Conservation (phyloP, 2,888 invertebrate species). For the Incurvaria masculella region DNA sequence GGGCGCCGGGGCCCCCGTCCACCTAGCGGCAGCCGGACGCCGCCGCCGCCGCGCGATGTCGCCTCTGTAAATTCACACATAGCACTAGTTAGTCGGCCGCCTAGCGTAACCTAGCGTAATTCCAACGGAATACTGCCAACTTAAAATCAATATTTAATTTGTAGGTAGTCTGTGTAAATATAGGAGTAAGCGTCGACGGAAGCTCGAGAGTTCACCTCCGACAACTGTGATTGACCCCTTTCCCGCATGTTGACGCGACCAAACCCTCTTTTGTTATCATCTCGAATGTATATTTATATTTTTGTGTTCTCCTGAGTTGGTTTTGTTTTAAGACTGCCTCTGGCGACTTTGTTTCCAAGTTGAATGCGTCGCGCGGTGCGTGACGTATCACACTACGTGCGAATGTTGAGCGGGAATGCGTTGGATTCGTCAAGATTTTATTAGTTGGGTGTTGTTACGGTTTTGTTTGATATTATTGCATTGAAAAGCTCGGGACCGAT, state of each 20-base stretch:
- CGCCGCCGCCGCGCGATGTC: neutral
- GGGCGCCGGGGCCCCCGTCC: constrained; percentile 46
- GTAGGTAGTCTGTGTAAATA: constrained; percentile 14
- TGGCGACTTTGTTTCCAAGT: neutral
- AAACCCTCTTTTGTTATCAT: constrained; percentile 8
- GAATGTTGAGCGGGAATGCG: too few species aligned
- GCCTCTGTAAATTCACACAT: neutral
- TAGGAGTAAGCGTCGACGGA: constrained; percentile 6
- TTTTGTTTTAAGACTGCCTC: neutral
- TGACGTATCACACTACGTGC: too few species aligned
- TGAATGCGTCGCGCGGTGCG: neutral
- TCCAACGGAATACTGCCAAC: constrained; percentile 18
- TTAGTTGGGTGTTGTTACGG: too few species aligned
- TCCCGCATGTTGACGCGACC: neutral
- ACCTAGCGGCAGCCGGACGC: constrained; percentile 27
- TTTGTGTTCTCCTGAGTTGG: neutral
- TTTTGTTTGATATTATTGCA: too few species aligned
- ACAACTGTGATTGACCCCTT: constrained; percentile 16
- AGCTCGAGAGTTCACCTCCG: constrained; percentile 13
- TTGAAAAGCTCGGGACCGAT: too few species aligned
- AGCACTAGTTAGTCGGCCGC: neutral
- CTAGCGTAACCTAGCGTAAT: constrained; percentile 16
- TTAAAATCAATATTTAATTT: constrained; percentile 3
- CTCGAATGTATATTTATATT: constrained; percentile 6
- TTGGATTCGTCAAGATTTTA: too few species aligned